Conservation (phyloP, 2,888 invertebrate genomes). For the Meiosimyza platycephala region DNA sequence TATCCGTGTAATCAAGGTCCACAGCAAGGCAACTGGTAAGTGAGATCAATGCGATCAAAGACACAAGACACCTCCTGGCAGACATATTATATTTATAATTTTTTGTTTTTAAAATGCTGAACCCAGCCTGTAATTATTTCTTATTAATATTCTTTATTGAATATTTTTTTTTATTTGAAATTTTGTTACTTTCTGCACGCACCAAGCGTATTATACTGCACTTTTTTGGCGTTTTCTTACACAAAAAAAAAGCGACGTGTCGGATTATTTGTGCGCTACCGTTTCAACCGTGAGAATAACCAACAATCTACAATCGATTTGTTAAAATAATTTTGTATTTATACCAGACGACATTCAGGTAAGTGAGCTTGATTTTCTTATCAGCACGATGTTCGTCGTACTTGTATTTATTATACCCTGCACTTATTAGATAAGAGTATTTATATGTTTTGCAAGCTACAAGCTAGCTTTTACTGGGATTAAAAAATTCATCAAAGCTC, state of each 20-base stretch:
- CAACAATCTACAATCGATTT: constrained; percentile 16
- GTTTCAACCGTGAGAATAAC: background rate
- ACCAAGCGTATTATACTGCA: too few relatives aligned
- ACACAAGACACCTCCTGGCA: constrained; percentile 14
- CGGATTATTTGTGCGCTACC: background rate
- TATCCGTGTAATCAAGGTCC: constrained; percentile 56
- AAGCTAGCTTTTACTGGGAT: too few relatives aligned
- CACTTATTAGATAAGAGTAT: too few relatives aligned
- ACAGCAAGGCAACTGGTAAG: constrained; percentile 39
- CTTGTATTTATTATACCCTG: too few relatives aligned
- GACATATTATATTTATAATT: constrained; percentile 6
- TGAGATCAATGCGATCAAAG: constrained; percentile 31
- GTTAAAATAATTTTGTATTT: constrained; percentile 23
- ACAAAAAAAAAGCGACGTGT: background rate
- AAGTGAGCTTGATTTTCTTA: too few relatives aligned
- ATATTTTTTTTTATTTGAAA: constrained; percentile 12
- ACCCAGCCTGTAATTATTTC: background rate
- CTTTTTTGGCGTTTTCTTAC: background rate
- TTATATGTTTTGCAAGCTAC: too few relatives aligned
- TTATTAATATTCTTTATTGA: background rate
- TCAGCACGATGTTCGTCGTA: too few relatives aligned
- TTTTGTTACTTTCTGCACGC: constrained; percentile 31
- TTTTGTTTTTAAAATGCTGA: constrained; percentile 7
- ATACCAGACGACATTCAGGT: constrained; percentile 2
- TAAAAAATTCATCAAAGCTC: too few relatives aligned